Conservation (phyloP, 2,113 vertebrate genomes). For the Perca flavescens region DNA sequence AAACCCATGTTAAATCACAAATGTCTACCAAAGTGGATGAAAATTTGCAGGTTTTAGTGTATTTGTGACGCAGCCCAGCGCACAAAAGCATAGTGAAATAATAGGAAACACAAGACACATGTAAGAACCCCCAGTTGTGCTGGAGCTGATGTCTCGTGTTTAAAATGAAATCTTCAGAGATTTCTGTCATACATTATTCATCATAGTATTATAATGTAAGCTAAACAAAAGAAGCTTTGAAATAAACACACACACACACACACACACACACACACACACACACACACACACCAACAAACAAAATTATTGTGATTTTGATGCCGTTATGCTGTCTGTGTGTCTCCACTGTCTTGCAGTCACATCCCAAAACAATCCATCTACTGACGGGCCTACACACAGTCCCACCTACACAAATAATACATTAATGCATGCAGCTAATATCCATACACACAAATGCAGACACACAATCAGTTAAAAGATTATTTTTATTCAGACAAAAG, state of each 20-base stretch:
- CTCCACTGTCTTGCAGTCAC: slow-evolving; percentile 17
- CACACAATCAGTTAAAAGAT: slow-evolving; percentile 22
- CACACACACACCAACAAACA: slow-evolving; percentile 30
- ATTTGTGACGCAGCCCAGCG: slow-evolving; percentile 22
- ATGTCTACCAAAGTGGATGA: neutral
- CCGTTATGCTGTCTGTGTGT: slow-evolving; percentile 41
- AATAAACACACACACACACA: slow-evolving; percentile 29
- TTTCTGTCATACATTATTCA: slow-evolving; percentile 70
- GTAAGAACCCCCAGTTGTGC: slow-evolving; percentile 1
- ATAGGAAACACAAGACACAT: slow-evolving; percentile 10
- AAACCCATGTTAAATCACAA: slow-evolving; percentile 19
- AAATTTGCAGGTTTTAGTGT: neutral
- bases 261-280: slow-evolving; percentile 8
- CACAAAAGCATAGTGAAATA: slow-evolving; percentile 18
- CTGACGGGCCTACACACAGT: slow-evolving; percentile 44
- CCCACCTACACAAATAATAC: slow-evolving; percentile 51
- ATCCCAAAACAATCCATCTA: slow-evolving; percentile 60
- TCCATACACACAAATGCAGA: slow-evolving; percentile 35
- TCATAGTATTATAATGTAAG: slow-evolving; percentile 41
- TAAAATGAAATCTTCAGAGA: slow-evolving; percentile 58
- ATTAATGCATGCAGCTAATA: slow-evolving; percentile 48
- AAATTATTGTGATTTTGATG: slow-evolving; percentile 64
- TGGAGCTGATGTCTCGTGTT: slow-evolving; percentile 37
- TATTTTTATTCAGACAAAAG: slow-evolving; percentile 24
- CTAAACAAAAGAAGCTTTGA: slow-evolving; percentile 64